phyloP scores from a whole-genome alignment of 2,797 vertebrate genomes.

The Acipenser ruthenus region DNA sequence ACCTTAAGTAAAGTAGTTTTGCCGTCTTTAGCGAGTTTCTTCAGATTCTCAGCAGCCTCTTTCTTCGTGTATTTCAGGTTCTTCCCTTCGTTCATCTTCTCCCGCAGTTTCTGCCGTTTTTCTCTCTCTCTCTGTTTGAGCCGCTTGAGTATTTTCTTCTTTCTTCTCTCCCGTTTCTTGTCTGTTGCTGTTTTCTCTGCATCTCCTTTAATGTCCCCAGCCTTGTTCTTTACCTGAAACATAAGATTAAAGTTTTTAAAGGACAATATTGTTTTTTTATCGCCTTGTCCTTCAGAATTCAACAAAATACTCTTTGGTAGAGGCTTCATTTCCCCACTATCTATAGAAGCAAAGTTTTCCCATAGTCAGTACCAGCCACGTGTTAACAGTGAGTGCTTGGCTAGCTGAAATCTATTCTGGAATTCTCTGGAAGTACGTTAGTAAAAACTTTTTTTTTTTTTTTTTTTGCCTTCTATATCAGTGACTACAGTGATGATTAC shows the following conservation, averaged over 20 bases:
- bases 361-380: too few species aligned
- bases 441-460: too few species aligned
- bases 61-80: constrained; percentile 60
- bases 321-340: too few species aligned
- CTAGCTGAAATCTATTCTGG: too few species aligned
- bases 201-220: constrained; percentile 73
- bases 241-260: not conserved
- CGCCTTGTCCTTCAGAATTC: too few species aligned
- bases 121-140: constrained; percentile 71
- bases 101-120: constrained; percentile 65
- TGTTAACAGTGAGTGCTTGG: too few species aligned
- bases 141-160: constrained; percentile 73
- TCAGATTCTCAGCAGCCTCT: constrained; percentile 60
- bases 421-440: too few species aligned
- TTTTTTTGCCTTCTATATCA: too few species aligned
- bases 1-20: constrained; percentile 81
- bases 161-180: constrained; percentile 82
- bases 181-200: constrained; percentile 84
- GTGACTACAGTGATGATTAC: too few species aligned
- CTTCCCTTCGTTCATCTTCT: constrained; percentile 50
- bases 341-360: too few species aligned
- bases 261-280: too few species aligned
- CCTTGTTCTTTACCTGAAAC: constrained; percentile 77
- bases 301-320: too few species aligned
- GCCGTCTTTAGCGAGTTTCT: constrained; percentile 75